phyloP scores from a whole-genome alignment of 2,797 vertebrate species.

The Trematomus bernacchii region DNA sequence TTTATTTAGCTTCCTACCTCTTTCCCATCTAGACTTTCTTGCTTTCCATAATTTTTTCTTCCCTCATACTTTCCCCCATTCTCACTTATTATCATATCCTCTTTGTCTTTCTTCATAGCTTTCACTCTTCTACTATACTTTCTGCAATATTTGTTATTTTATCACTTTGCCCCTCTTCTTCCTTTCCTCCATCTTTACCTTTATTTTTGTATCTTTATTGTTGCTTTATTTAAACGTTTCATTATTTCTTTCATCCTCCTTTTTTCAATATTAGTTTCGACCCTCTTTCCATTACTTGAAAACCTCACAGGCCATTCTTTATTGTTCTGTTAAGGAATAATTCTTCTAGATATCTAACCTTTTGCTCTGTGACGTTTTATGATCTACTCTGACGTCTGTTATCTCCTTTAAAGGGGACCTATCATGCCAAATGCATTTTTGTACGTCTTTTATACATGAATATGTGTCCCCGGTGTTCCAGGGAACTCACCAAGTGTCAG shows the following conservation, averaged over 20 bases:
- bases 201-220: slow-evolving; percentile 7
- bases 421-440: no score
- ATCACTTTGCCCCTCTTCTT: neutral
- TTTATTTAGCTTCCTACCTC: neutral
- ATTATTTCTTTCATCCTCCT: neutral
- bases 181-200: neutral
- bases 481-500: no score
- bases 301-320: neutral
- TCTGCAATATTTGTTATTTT: slow-evolving; percentile 1
- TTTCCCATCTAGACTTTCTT: neutral
- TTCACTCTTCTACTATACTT: slow-evolving; percentile 1
- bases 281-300: neutral
- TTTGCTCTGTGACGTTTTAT: no score
- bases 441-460: no score
- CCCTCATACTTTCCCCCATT: neutral
- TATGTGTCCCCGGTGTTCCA: no score
- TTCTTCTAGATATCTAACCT: no score
- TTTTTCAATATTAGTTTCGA: neutral
- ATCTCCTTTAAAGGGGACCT: no score
- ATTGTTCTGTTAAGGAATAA: no score
- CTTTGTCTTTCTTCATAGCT: slow-evolving; percentile 11
- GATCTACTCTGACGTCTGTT: no score
- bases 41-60: neutral
- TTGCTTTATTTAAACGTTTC: neutral
- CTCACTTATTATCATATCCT: slow-evolving; percentile 3